These are phyloP conservation scores for Parazoanthus darwini DNA, from an alignment of 92 coral and sea anemone genomes.

Conservation along the genomic window DNA sequence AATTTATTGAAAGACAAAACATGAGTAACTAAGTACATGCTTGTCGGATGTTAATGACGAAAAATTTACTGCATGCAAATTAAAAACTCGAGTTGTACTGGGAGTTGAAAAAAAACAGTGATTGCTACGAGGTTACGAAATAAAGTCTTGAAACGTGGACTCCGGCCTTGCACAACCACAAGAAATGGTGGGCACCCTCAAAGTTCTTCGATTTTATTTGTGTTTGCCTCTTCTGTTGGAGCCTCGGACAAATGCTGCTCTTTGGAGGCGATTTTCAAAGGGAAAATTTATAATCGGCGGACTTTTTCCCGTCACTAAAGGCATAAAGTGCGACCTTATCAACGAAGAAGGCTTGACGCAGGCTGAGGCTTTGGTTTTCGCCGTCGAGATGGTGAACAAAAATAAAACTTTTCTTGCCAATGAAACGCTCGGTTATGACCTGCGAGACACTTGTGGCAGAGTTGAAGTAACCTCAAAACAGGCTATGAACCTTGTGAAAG, in stretches of 20 bases:
- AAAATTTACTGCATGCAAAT: background rate
- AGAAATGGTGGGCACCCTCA: background rate
- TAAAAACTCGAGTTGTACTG: background rate
- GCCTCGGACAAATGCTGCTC: background rate
- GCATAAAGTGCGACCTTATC: constrained; percentile 48
- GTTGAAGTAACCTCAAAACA: constrained; percentile 57
- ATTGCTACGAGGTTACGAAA: too few species aligned
- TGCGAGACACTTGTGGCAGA: constrained; percentile 75
- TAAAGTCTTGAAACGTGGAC: background rate
- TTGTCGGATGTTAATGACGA: background rate
- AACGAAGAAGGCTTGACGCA: constrained; percentile 56
- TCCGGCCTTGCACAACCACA: background rate
- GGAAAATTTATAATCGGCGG: constrained; percentile 68
- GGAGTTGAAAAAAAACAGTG: background rate
- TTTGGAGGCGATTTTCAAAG: constrained; percentile 50
- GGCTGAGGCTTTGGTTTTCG: constrained; percentile 73
- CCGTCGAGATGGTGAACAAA: constrained; percentile 40
- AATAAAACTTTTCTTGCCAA: constrained; percentile 31
- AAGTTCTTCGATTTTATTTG: background rate
- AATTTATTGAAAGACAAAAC: constrained; percentile 10
- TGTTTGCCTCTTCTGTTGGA: background rate
- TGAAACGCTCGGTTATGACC: constrained; percentile 72
- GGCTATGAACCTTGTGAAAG: constrained; percentile 40
- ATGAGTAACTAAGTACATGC: background rate
- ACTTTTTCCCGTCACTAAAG: constrained; percentile 66